These are phyloP conservation scores for Prochilodus magdalenae DNA, from an alignment of 2,113 vertebrate species.

Conservation along the genomic window DNA sequence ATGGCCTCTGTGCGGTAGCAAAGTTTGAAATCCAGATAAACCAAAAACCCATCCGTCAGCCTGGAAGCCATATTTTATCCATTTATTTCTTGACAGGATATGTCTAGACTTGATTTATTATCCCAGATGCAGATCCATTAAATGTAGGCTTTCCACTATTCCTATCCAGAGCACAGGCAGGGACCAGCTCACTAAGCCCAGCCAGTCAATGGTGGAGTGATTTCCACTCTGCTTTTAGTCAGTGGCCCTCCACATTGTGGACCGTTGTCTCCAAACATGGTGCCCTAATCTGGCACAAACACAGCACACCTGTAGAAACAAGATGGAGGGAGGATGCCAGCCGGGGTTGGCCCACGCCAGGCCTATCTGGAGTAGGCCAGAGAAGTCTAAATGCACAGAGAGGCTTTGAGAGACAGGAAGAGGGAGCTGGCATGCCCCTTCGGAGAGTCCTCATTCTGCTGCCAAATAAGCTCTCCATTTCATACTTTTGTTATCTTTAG, in stretches of 20 bases:
- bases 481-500: slow-evolving; percentile 21
- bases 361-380: slow-evolving; percentile 29
- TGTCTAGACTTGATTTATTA: slow-evolving; percentile 59
- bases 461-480: slow-evolving; percentile 29
- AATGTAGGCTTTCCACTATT: slow-evolving; percentile 47
- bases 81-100: slow-evolving; percentile 36
- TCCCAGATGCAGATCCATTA: slow-evolving; percentile 45
- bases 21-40: slow-evolving; percentile 47
- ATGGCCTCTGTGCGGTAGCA: slow-evolving; percentile 28
- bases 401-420: slow-evolving; percentile 14
- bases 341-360: slow-evolving; percentile 53
- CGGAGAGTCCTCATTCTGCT: slow-evolving; percentile 17
- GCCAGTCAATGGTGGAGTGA: slow-evolving; percentile 1
- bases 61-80: slow-evolving; percentile 47
- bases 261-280: slow-evolving; percentile 64
- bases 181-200: slow-evolving; percentile 11
- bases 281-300: slow-evolving; percentile 53
- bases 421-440: slow-evolving; percentile 15
- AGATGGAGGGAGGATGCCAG: slow-evolving; percentile 56
- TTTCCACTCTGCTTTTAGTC: slow-evolving; percentile 21
- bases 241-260: slow-evolving; percentile 38
- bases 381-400: slow-evolving; percentile 4
- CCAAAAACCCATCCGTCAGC: slow-evolving; percentile 51
- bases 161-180: slow-evolving; percentile 27
- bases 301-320: slow-evolving; percentile 59